A percentile compares a stretch with the other conserved stretches of the same genome.
phyloP scores from a whole-genome alignment of 2,113 vertebrate genomes.

The Malurus melanocephalus region DNA sequence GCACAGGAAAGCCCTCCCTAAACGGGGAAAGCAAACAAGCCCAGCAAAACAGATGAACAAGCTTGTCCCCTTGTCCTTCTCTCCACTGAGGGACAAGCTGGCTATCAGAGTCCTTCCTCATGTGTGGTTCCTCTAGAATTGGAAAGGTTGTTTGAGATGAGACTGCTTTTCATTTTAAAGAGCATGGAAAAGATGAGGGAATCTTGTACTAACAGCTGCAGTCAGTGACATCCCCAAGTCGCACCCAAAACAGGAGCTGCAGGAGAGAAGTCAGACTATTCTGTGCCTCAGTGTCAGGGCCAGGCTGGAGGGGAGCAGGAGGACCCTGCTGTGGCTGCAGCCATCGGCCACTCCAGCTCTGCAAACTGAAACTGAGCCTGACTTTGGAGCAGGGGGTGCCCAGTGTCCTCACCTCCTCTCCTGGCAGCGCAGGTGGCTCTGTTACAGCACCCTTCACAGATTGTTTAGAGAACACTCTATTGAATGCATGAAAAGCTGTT shows the following conservation, averaged over 20 bases:
- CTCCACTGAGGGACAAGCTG: background rate
- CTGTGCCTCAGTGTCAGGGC: accelerated
- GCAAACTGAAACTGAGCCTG: background rate
- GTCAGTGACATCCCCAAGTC: background rate
- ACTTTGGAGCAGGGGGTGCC: background rate
- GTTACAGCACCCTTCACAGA: background rate
- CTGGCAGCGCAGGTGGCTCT: background rate
- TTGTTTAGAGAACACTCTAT: background rate
- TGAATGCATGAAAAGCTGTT: background rate
- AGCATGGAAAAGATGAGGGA: background rate
- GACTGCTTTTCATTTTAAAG: background rate
- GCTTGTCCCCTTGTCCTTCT: background rate
- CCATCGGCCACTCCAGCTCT: background rate
- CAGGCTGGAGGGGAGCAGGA: background rate
- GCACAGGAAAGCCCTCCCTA: background rate
- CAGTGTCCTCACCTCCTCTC: background rate
- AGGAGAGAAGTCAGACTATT: background rate
- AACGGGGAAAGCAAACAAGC: background rate
- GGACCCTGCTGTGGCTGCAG: background rate
- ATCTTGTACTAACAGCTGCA: background rate
- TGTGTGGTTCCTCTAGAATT: background rate
- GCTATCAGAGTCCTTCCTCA: background rate
- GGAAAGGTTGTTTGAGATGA: background rate
- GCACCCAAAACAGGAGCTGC: background rate
- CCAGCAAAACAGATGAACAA: background rate